Evolutionary conservation across 1,140 invertebrate species (phyloP).

Genomic region (Stegodyphus dumicola): DNA sequence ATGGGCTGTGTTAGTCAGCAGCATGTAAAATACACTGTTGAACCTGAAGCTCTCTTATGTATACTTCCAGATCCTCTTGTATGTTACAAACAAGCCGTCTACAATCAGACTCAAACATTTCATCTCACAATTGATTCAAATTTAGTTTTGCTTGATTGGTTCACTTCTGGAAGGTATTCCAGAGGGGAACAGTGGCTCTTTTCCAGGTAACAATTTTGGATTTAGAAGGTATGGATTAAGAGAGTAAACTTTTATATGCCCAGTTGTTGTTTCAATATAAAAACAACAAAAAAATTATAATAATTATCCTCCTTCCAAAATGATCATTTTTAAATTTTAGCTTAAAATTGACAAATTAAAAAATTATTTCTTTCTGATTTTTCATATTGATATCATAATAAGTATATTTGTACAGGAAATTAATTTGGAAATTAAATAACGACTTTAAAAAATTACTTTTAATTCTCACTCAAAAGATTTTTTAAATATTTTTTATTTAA

Average conservation of each 20-base stretch:
- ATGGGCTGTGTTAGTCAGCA: constrained; percentile 31
- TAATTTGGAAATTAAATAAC: no score
- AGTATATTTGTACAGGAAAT: no score
- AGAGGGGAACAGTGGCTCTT: constrained; percentile 54
- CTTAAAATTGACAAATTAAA: no score
- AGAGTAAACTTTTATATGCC: no score
- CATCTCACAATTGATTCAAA: constrained; percentile 22
- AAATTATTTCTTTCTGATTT: no score
- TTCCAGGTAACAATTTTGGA: constrained; percentile 24
- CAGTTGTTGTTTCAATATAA: no score
- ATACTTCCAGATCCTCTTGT: constrained; percentile 57
- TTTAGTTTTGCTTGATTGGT: constrained; percentile 56
- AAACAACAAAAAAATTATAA: background rate
- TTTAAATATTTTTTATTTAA: no score
- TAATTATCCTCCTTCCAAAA: background rate
- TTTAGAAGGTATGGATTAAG: no score
- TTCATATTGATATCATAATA: no score
- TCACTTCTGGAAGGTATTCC: constrained; percentile 47
- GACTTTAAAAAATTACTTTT: no score
- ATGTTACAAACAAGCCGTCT: constrained; percentile 42
- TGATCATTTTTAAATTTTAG: background rate
- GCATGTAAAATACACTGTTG: constrained; percentile 13
- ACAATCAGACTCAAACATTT: constrained; percentile 46
- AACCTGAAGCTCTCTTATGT: constrained; percentile 29
- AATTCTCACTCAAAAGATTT: no score